These are phyloP conservation scores for Panorpa germanica DNA, from an alignment of 2,888 invertebrate genomes.

Conservation along the genomic window DNA sequence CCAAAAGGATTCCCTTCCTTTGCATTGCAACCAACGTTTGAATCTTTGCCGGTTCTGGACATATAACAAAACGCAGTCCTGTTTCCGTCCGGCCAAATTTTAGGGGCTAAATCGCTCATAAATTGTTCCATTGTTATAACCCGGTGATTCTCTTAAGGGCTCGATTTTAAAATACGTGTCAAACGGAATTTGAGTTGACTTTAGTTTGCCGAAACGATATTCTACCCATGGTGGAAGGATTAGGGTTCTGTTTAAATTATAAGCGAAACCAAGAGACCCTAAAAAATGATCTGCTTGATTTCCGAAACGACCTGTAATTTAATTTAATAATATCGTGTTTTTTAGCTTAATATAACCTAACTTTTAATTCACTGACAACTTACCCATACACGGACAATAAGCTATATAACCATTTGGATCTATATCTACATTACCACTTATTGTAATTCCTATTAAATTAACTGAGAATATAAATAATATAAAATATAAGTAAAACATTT, in stretches of 20 bases:
- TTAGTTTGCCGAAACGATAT: conserved; percentile 64
- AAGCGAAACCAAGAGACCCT: conserved; percentile 79
- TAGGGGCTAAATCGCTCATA: conserved; percentile 57
- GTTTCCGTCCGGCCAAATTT: conserved; percentile 63
- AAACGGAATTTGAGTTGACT: conserved; percentile 80
- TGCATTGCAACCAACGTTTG: conserved; percentile 59
- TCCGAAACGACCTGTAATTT: conserved; percentile 78
- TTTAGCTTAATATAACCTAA: too few relatives aligned
- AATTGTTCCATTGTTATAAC: conserved; percentile 84
- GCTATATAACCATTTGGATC: too few relatives aligned
- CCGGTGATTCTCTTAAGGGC: conserved; percentile 57
- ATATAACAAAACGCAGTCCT: conserved; percentile 56
- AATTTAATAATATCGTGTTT: too few relatives aligned
- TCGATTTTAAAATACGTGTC: conserved; percentile 72
- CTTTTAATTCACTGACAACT: too few relatives aligned
- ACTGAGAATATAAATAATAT: too few relatives aligned
- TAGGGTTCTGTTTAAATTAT: conserved; percentile 75
- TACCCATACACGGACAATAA: too few relatives aligned
- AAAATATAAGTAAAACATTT: too few relatives aligned
- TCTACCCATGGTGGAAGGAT: conserved; percentile 94
- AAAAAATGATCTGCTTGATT: conserved; percentile 97
- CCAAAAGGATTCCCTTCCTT: conserved; percentile 99
- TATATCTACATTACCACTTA: too few relatives aligned
- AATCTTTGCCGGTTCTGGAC: conserved; percentile 23
- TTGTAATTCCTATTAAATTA: too few relatives aligned